Percentiles rank a stretch among this genome's conserved stretches.
These are phyloP conservation scores for Leuciscus waleckii DNA, from an alignment of 2,797 vertebrate species.

Conservation along the genomic window DNA sequence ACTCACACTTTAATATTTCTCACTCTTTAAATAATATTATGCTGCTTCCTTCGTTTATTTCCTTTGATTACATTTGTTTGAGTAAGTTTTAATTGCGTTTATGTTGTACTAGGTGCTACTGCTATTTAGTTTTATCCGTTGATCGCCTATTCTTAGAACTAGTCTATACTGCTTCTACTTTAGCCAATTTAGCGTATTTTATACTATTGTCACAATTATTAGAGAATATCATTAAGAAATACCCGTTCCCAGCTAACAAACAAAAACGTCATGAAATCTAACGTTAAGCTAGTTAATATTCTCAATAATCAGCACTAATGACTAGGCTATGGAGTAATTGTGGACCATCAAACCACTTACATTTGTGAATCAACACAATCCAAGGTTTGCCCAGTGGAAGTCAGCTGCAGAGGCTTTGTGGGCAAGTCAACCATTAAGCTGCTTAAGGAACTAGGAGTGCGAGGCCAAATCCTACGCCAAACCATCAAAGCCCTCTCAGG, in stretches of 20 bases:
- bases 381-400: too few relatives aligned
- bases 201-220: neutral
- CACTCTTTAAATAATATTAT: neutral
- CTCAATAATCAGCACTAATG: too few relatives aligned
- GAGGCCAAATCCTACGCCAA: too few relatives aligned
- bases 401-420: too few relatives aligned
- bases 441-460: too few relatives aligned
- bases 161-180: neutral
- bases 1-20: neutral
- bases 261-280: too few relatives aligned
- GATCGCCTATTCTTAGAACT: neutral
- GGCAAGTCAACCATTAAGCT: too few relatives aligned
- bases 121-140: neutral
- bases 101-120: neutral
- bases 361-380: too few relatives aligned
- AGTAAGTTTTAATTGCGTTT: neutral
- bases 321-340: too few relatives aligned
- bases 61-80: neutral
- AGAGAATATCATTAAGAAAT: neutral
- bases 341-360: too few relatives aligned
- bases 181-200: neutral
- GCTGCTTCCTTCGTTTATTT: neutral
- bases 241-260: neutral
- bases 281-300: accelerated
- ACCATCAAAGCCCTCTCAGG: too few relatives aligned